These are phyloP conservation scores for Corythoichthys haematopterus DNA, from an alignment of 2,113 vertebrate genomes.

Conservation along the genomic window DNA sequence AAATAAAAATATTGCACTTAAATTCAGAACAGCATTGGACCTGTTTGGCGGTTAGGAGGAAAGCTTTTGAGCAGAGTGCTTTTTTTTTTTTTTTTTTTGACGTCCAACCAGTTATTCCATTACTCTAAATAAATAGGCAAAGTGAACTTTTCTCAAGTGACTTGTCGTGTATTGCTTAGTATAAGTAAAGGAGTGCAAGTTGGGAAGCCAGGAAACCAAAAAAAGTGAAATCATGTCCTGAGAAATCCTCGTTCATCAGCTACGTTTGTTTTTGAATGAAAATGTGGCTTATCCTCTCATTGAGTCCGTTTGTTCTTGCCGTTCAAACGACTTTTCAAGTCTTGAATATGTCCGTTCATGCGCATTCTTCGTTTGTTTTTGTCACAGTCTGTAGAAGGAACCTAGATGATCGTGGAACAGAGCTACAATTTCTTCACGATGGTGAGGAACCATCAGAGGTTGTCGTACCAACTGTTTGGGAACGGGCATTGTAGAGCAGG, in stretches of 20 bases:
- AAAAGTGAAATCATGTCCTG: conserved; percentile 64
- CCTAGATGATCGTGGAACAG: conserved; percentile 7
- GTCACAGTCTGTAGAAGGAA: conserved; percentile 38
- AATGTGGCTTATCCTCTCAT: conserved; percentile 39
- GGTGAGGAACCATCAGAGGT: neutral
- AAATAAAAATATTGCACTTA: conserved; percentile 89
- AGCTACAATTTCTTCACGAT: conserved; percentile 28
- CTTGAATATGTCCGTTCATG: conserved; percentile 38
- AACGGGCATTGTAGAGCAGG: conserved; percentile 29
- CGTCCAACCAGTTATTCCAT: conserved; percentile 62
- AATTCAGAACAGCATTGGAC: conserved; percentile 72
- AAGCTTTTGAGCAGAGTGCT: conserved; percentile 71
- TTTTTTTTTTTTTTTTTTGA: conserved; percentile 31
- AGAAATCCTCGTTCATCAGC: conserved; percentile 70
- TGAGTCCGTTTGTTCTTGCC: conserved; percentile 31
- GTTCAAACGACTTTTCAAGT: conserved; percentile 30
- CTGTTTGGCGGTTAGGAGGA: conserved; percentile 60
- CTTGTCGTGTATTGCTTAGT: conserved; percentile 45
- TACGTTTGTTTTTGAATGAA: conserved; percentile 49
- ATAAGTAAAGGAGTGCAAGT: conserved; percentile 63
- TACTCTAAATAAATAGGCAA: conserved; percentile 90
- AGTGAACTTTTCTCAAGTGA: conserved; percentile 47
- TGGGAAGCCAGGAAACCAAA: conserved; percentile 48
- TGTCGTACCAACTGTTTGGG: conserved; percentile 68
- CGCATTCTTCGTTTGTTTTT: conserved; percentile 15